These are phyloP conservation scores for Xanthostigma xanthostigma DNA, from an alignment of 2,888 invertebrate genomes.

Conservation along the genomic window DNA sequence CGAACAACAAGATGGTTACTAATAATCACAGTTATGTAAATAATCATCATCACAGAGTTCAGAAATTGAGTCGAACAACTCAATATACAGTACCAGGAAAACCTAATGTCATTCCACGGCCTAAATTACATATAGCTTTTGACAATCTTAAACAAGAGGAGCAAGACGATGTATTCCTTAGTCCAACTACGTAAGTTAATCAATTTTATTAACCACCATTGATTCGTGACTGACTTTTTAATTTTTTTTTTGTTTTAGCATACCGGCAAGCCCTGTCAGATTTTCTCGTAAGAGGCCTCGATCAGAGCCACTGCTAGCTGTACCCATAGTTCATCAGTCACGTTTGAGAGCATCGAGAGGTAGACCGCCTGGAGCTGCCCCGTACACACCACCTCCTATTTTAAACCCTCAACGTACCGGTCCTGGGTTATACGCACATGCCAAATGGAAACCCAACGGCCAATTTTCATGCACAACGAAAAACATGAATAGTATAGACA, in stretches of 20 bases:
- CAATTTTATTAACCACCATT: conserved; percentile 7
- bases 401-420: conserved; percentile 83
- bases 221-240: neutral
- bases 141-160: conserved; percentile 43
- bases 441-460: conserved; percentile 21
- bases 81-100: conserved; percentile 22
- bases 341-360: conserved; percentile 33
- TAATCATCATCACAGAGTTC: conserved; percentile 13
- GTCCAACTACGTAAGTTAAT: conserved; percentile 41
- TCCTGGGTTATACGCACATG: conserved; percentile 62
- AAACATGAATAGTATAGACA: conserved; percentile 17
- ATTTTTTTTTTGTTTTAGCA: conserved; percentile 27
- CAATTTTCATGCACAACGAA: conserved; percentile 7
- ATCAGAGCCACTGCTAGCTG: conserved; percentile 37
- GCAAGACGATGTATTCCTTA: conserved; percentile 61
- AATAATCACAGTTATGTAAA: neutral
- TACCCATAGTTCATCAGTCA: conserved; percentile 32
- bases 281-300: conserved; percentile 48
- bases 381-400: conserved; percentile 89
- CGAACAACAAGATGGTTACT: conserved; percentile 10
- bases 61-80: conserved; percentile 22
- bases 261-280: conserved; percentile 50
- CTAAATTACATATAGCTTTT: conserved; percentile 20
- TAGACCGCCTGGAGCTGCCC: conserved; percentile 34
- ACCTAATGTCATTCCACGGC: conserved; percentile 18